Conservation (phyloP, 2,113 vertebrate genomes). For the Calypte anna region DNA sequence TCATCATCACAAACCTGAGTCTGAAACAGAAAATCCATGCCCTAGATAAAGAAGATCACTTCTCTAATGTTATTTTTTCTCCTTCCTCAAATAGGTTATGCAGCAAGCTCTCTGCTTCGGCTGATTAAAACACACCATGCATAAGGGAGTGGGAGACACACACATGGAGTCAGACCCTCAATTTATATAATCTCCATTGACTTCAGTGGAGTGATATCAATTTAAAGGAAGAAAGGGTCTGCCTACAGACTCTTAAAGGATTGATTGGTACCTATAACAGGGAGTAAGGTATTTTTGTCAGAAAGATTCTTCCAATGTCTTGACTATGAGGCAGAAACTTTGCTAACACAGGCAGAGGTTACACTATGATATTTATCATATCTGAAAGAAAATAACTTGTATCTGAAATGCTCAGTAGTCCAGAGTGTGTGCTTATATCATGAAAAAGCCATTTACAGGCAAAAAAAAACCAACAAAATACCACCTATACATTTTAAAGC, state of each 20-base stretch:
- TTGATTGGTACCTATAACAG: background rate
- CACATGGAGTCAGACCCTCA: background rate
- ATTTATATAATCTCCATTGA: slow-evolving; percentile 33
- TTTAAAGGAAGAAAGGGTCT: slow-evolving; percentile 6
- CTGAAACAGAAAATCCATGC: slow-evolving; percentile 33
- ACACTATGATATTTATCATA: background rate
- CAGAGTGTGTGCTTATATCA: slow-evolving; percentile 6
- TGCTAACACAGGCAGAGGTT: background rate
- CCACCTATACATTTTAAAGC: background rate
- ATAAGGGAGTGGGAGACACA: slow-evolving; percentile 35
- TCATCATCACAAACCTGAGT: background rate
- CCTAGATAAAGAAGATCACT: slow-evolving; percentile 40
- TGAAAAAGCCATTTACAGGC: background rate
- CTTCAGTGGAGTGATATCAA: slow-evolving; percentile 10
- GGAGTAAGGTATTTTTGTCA: slow-evolving; percentile 8
- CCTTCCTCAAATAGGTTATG: slow-evolving; percentile 20
- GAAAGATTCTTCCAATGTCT: background rate
- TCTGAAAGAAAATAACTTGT: background rate
- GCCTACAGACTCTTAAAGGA: background rate
- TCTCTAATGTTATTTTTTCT: slow-evolving; percentile 24
- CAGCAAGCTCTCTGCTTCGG: background rate
- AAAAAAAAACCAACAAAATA: background rate
- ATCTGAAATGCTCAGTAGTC: background rate
- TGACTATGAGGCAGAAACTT: background rate
- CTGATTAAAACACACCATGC: slow-evolving; percentile 19